These are phyloP conservation scores for Redunca redunca DNA, from an alignment of 2,113 vertebrate species.

Conservation along the genomic window DNA sequence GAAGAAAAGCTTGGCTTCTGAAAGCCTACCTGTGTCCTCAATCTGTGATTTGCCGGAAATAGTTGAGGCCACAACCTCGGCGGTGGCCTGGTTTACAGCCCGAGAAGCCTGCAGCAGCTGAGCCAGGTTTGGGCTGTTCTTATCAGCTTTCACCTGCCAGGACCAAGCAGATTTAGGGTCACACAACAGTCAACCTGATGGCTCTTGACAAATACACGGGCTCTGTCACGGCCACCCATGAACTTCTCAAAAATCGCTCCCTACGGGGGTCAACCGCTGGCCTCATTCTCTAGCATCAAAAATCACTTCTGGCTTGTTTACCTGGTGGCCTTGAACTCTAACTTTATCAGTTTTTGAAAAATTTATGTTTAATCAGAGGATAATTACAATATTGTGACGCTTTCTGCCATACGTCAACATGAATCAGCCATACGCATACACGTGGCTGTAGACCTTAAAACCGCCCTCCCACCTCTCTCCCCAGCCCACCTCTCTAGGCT, in stretches of 20 bases:
- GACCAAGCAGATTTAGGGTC: not conserved
- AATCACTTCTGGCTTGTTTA: not conserved
- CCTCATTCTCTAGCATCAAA: not conserved
- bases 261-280: not conserved
- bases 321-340: not conserved
- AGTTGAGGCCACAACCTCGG: conserved; percentile 92
- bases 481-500: not conserved
- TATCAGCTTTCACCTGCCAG: conserved; percentile 94
- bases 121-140: conserved; percentile 90
- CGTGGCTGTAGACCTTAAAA: not conserved
- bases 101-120: conserved; percentile 92
- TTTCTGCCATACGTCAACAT: not conserved
- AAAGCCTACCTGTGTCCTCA: conserved; percentile 88
- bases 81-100: conserved; percentile 92
- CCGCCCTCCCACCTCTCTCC: not conserved
- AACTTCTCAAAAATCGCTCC: not conserved
- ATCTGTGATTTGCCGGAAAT: conserved; percentile 94
- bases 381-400: not conserved
- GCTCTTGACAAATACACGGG: not conserved
- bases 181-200: accelerated
- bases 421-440: not conserved
- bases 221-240: accelerated
- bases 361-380: not conserved
- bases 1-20: not conserved
- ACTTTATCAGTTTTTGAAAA: not conserved